Base-by-base conservation (phyloP, 2,113 vertebrate species). In the Epinephelus lanceolatus region DNA sequence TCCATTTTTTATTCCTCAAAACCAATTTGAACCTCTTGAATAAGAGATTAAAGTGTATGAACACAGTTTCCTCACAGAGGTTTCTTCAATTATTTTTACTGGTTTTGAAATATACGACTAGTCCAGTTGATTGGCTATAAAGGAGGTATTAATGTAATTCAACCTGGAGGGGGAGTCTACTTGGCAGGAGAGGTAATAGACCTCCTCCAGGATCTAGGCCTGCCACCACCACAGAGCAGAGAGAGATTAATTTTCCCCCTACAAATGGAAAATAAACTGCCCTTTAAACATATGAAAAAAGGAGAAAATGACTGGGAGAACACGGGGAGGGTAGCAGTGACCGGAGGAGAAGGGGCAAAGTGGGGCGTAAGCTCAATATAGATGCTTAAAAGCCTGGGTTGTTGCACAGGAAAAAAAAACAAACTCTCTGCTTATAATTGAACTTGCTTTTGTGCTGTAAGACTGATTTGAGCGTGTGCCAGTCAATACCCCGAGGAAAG, bases 221-320 rank as follows among this genome's bases (percentile, higher is more conserved):
- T 59, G 9, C 67, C 79, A 76, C 93, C 83, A 74, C 40, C 84
- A 59, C 90, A 81, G 86, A 89, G 88, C 27, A 86, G 0, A 79
- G 84, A 79, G 81, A 91, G 89, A 91, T 80, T 90, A 83, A 81
- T 91, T 94, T 84, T 90, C 82, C 86, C 71, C 55, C 85, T 81
- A 78, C 90, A 91, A 92, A 93, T 91, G 92, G 90, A 94, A 95
- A 94, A 90, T 89, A 94, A 92, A 91, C 89, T 88, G 90, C 83
- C 76, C 88, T 93, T 93, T 93, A 92, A 93, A 93, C 89, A 85
- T 87, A 90, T 92, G 78, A 92, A 85, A 90, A 84, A 73, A 75
- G 49, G 76, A 82, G 83, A 73, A 83, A 87, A 87, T 88, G 89
- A 91, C 80, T 76, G 66, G 62, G 79, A 71, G 88, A 80, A 81